These are phyloP conservation scores for Eulemur albifrons DNA, from an alignment of 2,797 vertebrate genomes.

Conservation along the genomic window DNA sequence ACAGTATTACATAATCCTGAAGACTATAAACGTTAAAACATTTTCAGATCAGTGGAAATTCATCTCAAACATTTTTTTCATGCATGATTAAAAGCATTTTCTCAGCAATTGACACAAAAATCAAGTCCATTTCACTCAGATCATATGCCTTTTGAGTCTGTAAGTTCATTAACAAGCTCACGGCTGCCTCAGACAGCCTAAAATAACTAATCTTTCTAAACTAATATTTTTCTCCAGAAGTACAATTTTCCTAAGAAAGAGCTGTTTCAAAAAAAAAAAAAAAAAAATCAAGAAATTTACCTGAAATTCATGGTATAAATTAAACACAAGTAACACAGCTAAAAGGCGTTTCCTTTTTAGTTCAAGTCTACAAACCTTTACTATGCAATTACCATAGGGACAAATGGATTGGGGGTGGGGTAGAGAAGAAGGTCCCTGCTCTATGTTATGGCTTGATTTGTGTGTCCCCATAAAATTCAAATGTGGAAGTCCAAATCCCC, in stretches of 20 bases:
- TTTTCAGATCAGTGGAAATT: constrained; percentile 14
- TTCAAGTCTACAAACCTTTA: background rate
- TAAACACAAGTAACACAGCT: background rate
- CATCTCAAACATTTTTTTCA: background rate
- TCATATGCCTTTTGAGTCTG: background rate
- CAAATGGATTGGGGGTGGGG: background rate
- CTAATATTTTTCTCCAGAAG: constrained; percentile 11
- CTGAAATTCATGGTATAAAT: constrained; percentile 10
- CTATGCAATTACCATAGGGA: background rate
- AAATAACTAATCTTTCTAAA: constrained; percentile 35
- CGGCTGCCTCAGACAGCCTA: background rate
- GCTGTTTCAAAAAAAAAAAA: background rate
- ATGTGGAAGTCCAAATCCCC: background rate
- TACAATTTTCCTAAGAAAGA: constrained; percentile 23
- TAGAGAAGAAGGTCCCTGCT: background rate
- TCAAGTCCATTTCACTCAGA: constrained; percentile 25
- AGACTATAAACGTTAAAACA: constrained; percentile 19
- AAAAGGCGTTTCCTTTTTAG: background rate
- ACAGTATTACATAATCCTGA: background rate
- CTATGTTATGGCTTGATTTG: background rate
- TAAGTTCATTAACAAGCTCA: constrained; percentile 25
- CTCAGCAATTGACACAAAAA: constrained; percentile 11
- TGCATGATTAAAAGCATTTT: constrained; percentile 45
- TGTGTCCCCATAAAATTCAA: background rate
- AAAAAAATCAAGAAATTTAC: background rate